Conservation (phyloP, 2,888 invertebrate species). For the Drosophila anomelani region DNA sequence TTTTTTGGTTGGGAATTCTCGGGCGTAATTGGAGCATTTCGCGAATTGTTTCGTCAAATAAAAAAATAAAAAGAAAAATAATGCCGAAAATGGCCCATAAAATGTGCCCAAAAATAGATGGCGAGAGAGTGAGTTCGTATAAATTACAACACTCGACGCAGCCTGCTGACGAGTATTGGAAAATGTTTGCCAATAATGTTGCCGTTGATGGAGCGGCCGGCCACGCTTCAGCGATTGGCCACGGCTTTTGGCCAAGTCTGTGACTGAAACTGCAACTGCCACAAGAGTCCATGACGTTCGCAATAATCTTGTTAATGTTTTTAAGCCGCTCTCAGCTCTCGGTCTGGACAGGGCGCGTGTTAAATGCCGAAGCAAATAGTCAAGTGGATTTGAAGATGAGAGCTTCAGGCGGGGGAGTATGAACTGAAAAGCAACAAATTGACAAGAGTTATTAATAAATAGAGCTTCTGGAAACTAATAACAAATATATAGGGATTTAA, state of each 20-base stretch:
- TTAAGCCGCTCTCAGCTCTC: slow-evolving; percentile 2
- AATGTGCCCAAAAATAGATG: slow-evolving; percentile 40
- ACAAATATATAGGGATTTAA: neutral
- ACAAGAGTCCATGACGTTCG: slow-evolving; percentile 36
- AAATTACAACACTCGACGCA: slow-evolving; percentile 68
- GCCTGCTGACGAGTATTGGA: slow-evolving; percentile 62
- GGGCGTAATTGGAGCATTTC: slow-evolving; percentile 72
- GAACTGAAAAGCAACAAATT: slow-evolving; percentile 22
- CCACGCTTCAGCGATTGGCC: slow-evolving; percentile 72
- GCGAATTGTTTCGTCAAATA: slow-evolving; percentile 46
- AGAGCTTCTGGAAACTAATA: neutral
- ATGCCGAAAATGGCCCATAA: slow-evolving; percentile 54
- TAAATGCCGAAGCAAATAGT: slow-evolving; percentile 35
- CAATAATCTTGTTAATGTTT: slow-evolving; percentile 37
- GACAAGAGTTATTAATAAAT: slow-evolving; percentile 1
- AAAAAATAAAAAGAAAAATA: slow-evolving; percentile 17
- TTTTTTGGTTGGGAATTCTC: slow-evolving; percentile 54
- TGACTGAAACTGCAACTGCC: slow-evolving; percentile 37
- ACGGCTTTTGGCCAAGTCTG: slow-evolving; percentile 43
- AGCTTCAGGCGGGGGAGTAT: slow-evolving; percentile 11
- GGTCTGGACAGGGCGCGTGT: slow-evolving; percentile 42
- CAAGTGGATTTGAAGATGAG: slow-evolving; percentile 39
- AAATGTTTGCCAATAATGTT: slow-evolving; percentile 73
- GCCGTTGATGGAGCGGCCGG: slow-evolving; percentile 63
- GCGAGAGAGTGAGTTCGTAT: slow-evolving; percentile 61